phyloP scores from a whole-genome alignment of 1,140 invertebrate genomes.

The Drosophila aff. region DNA sequence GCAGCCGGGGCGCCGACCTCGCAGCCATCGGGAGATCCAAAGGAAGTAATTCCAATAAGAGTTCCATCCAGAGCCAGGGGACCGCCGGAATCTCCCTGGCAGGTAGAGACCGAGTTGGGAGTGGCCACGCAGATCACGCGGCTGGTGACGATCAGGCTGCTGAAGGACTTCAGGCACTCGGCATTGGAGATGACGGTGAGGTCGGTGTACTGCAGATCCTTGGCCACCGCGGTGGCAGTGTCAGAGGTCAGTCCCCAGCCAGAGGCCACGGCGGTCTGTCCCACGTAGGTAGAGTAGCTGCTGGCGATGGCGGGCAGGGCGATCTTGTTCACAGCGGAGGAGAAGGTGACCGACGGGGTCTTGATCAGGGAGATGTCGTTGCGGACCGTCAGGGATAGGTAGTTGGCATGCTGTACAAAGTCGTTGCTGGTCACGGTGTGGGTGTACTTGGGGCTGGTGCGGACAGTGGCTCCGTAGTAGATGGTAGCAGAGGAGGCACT shows the following conservation, averaged over 20 bases:
- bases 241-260: slow-evolving; percentile 48
- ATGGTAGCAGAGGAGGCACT: slow-evolving; percentile 37
- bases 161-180: slow-evolving; percentile 20
- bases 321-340: slow-evolving; percentile 15
- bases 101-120: slow-evolving; percentile 29
- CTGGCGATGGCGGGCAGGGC: slow-evolving; percentile 24
- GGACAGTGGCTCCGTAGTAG: slow-evolving; percentile 48
- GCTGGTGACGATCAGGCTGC: slow-evolving; percentile 18
- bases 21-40: slow-evolving; percentile 81
- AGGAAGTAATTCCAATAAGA: slow-evolving; percentile 84
- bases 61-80: slow-evolving; percentile 38
- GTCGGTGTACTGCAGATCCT: slow-evolving; percentile 19
- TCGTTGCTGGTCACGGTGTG: slow-evolving; percentile 36
- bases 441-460: slow-evolving; percentile 45
- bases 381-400: slow-evolving; percentile 25
- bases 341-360: slow-evolving; percentile 12
- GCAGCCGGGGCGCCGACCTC: slow-evolving; percentile 82
- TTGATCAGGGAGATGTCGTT: slow-evolving; percentile 52
- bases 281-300: slow-evolving; percentile 34
- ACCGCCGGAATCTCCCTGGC: slow-evolving; percentile 46
- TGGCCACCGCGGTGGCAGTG: slow-evolving; percentile 14
- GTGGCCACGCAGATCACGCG: slow-evolving; percentile 39
- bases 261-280: slow-evolving; percentile 36
- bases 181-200: slow-evolving; percentile 28
- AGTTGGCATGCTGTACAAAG: slow-evolving; percentile 50